Evolutionary conservation across 2,113 vertebrate species (phyloP).

Genomic region (Bettongia penicillata): DNA sequence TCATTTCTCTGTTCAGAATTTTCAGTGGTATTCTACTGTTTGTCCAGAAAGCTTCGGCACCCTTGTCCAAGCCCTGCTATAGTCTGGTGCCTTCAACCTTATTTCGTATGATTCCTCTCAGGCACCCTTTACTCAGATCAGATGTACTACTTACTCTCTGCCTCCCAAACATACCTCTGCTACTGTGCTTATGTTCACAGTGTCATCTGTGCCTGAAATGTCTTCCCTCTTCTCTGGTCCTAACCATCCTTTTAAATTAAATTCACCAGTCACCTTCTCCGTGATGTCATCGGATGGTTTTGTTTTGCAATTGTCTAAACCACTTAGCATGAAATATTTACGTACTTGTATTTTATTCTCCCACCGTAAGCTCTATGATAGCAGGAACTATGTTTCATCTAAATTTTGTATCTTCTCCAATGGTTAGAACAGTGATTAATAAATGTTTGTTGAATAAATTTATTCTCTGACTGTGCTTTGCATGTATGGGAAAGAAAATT

Average conservation of each 20-base stretch:
- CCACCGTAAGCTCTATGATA: neutral
- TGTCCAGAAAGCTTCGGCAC: neutral
- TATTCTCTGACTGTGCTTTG: neutral
- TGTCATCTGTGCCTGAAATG: neutral
- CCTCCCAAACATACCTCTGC: neutral
- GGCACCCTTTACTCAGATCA: neutral
- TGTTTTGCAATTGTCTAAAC: neutral
- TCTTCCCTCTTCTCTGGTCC: neutral
- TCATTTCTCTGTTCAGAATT: neutral
- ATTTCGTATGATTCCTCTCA: neutral
- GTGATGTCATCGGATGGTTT: neutral
- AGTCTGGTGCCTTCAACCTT: neutral
- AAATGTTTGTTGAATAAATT: neutral
- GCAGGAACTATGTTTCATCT: neutral
- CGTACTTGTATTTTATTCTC: neutral
- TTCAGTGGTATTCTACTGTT: neutral
- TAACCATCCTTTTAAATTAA: neutral
- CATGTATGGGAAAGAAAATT: neutral
- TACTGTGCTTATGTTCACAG: neutral
- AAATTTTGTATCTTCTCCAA: neutral
- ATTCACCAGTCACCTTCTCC: neutral
- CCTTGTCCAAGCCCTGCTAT: neutral
- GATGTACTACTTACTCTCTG: fast-evolving
- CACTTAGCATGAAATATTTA: neutral
- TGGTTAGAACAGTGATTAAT: neutral